A percentile compares a stretch with the other conserved stretches of the same genome.
phyloP scores from a whole-genome alignment of 2,113 vertebrate species.

The Ophthalmolycus amberensis region DNA sequence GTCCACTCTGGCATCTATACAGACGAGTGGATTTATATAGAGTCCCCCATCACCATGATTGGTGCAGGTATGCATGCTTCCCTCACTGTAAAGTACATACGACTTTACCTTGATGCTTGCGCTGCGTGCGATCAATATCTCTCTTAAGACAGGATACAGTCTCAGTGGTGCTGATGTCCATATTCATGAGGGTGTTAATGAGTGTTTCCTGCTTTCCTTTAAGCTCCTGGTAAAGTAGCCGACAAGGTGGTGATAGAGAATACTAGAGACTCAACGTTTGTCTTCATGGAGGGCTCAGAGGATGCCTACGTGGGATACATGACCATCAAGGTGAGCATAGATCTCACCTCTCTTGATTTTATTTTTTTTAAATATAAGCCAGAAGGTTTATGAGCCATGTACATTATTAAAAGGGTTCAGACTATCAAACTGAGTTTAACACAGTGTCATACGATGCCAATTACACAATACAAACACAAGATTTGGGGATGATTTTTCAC shows the following conservation, averaged over 20 bases:
- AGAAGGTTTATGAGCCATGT: background rate
- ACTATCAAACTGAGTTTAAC: background rate
- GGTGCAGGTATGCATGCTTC: constrained; percentile 89
- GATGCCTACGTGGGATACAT: constrained; percentile 99
- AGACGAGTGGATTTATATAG: constrained; percentile 99
- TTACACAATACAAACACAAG: background rate
- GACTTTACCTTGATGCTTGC: constrained; percentile 6
- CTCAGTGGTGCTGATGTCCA: background rate
- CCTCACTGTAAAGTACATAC: constrained; percentile 3
- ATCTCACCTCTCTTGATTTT: background rate
- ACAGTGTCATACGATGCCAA: no score
- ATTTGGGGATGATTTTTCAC: background rate
- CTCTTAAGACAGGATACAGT: background rate
- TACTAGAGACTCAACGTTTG: constrained; percentile 99
- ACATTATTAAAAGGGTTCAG: background rate
- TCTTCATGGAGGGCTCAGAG: constrained; percentile 99
- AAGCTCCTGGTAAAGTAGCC: constrained; percentile 96
- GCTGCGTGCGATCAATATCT: constrained; percentile 48
- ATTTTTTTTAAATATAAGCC: background rate
- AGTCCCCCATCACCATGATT: constrained; percentile 99
- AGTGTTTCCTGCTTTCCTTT: constrained; percentile 46
- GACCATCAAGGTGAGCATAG: constrained; percentile 94
- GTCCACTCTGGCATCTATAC: constrained; percentile 99
- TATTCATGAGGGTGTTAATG: constrained; percentile 32
- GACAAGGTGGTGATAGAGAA: constrained; percentile 95